Percentiles rank a stretch among this genome's conserved stretches.
phyloP scores from a whole-genome alignment of 2,113 vertebrate species.

The Myiagra hebetior region DNA sequence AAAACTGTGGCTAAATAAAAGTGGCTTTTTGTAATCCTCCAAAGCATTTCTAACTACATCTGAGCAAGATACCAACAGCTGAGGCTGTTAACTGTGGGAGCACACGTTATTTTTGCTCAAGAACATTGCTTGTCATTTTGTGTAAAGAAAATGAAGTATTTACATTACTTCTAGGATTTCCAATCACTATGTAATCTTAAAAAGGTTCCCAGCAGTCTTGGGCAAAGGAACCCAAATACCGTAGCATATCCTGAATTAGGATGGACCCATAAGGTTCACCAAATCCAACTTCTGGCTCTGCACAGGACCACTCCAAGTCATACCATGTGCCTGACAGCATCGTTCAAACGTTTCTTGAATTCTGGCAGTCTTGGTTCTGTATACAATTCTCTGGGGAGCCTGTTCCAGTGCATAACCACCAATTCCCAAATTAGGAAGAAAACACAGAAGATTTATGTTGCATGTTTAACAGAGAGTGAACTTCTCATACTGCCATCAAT shows the following conservation, averaged over 20 bases:
- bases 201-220: background rate
- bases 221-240: background rate
- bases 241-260: background rate
- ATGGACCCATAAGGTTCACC: background rate
- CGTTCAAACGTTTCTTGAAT: background rate
- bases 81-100: background rate
- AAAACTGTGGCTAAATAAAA: background rate
- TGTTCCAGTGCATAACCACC: background rate
- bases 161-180: background rate
- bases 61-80: background rate
- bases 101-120: background rate
- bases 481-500: background rate
- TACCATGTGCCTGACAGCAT: background rate
- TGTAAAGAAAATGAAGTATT: background rate
- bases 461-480: background rate
- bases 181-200: background rate
- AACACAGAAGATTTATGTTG: background rate
- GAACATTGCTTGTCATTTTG: background rate
- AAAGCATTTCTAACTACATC: background rate
- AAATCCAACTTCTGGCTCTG: background rate
- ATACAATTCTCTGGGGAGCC: background rate
- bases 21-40: background rate
- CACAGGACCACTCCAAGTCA: background rate
- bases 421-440: background rate
- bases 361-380: background rate